Evolutionary conservation across 2,113 vertebrate genomes (phyloP), one percentile per base, ranked within the genome.

Genomic region (Alouatta palliata): DNA sequence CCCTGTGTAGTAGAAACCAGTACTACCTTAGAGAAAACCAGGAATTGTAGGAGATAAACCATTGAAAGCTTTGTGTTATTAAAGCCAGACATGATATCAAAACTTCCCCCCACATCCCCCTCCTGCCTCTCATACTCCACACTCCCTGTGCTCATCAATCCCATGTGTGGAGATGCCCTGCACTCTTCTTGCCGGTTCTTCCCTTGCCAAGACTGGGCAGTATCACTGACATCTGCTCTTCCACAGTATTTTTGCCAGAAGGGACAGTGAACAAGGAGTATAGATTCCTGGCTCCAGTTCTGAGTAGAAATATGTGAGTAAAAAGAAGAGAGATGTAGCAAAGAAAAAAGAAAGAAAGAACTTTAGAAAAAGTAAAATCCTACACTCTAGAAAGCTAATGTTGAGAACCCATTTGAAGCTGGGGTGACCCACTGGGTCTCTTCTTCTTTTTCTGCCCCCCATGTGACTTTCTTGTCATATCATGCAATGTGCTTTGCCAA

Each of bases 141-240:
- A 6, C 6, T 5, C 52, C 30, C 9, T 3, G 1, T 12, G 49
- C 13, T 61, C 70, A 8, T 32, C 47, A 35, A 54, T 43, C 25
- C 13, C 0, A 0, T 0, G 7, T 54, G 4, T 49, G 58, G 56
- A 23, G 45, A 12, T 13, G 4, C 6, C n/a, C 45, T 4, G 12
- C 4, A 0, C n/a, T 56, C 45, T 76, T 19, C 66, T 23, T 0
- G 0, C 8, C 0, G 1, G 19, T 58, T 70, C 93, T 52, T 56
- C 8, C 30, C 8, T 14, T 23, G 8, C 58, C 56, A 19, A 3
- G 32, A 45, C 52, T 40, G 49, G 56, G 88, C 27, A 23, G 21
- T 0, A 0, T 8, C 3, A 0, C 54, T 17, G 58, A 54, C 3
- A 1, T 12, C 37, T 21, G 25, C 32, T 37, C 45, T 83, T 64